phyloP scores from a whole-genome alignment of 2,888 invertebrate genomes.

The Octodonta nipae region DNA sequence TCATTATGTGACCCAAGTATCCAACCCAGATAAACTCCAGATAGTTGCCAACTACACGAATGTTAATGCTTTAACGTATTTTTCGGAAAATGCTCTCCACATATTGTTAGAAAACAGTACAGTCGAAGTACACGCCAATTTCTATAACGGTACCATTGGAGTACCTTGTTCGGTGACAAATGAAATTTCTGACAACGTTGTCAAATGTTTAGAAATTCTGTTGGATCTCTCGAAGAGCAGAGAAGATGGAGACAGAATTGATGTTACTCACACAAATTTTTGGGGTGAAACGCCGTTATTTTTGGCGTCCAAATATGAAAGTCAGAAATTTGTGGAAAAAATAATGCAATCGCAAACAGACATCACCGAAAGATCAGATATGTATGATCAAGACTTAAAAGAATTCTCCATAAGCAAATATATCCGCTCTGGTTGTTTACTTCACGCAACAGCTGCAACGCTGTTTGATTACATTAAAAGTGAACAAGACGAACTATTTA shows the following conservation, averaged over 20 bases:
- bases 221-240: no score
- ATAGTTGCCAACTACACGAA: conserved; percentile 8
- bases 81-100: conserved; percentile 22
- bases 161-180: conserved; percentile 13
- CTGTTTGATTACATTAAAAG: conserved; percentile 18
- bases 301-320: conserved; percentile 17
- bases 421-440: conserved; percentile 7
- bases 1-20: conserved; percentile 16
- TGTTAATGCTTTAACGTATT: conserved; percentile 13
- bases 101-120: conserved; percentile 15
- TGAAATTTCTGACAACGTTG: conserved; percentile 12
- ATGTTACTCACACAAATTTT: conserved; percentile 20
- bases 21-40: conserved; percentile 13
- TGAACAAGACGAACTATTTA: conserved; percentile 16
- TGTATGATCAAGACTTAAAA: conserved; percentile 13
- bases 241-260: conserved; percentile 17
- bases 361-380: conserved; percentile 3
- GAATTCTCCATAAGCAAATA: conserved; percentile 16
- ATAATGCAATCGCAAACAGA: not conserved
- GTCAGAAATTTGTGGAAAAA: conserved; percentile 5
- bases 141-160: conserved; percentile 15
- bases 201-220: conserved; percentile 16
- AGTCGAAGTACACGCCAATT: conserved; percentile 12
- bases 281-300: conserved; percentile 22
- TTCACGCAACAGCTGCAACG: conserved; percentile 13